phyloP scores from a whole-genome alignment of 2,797 vertebrate species.

The Eulemur coronatus region DNA sequence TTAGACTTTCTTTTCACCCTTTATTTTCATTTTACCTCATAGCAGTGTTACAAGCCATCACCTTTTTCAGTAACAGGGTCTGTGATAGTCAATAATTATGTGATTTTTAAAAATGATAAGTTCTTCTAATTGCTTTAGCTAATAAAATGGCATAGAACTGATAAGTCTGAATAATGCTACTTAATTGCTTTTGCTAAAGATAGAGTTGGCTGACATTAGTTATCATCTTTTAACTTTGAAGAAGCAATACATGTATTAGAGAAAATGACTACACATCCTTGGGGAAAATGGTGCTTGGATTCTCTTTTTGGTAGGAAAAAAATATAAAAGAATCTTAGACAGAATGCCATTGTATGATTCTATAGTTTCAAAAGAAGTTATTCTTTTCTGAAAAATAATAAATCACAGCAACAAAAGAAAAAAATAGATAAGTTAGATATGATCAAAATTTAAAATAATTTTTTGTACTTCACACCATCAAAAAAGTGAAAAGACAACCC shows the following conservation, averaged over 20 bases:
- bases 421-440: neutral
- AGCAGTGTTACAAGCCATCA: conserved; percentile 67
- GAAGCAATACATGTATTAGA: conserved; percentile 56
- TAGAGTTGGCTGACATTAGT: conserved; percentile 68
- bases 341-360: neutral
- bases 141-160: conserved; percentile 72
- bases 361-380: conserved; percentile 18
- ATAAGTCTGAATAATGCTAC: conserved; percentile 68
- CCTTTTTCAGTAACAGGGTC: conserved; percentile 72
- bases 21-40: conserved; percentile 64
- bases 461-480: neutral
- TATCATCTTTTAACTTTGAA: conserved; percentile 68
- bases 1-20: conserved; percentile 31
- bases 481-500: neutral
- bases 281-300: neutral
- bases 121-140: conserved; percentile 77
- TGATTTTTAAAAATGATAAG: conserved; percentile 78
- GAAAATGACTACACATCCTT: conserved; percentile 40
- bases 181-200: conserved; percentile 74
- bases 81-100: conserved; percentile 77
- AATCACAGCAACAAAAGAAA: neutral
- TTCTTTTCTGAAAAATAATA: conserved; percentile 37
- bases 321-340: neutral
- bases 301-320: conserved; percentile 4
- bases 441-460: neutral